phyloP scores from a whole-genome alignment of 2,888 invertebrate genomes.

The Ischnus inquisitorius region DNA sequence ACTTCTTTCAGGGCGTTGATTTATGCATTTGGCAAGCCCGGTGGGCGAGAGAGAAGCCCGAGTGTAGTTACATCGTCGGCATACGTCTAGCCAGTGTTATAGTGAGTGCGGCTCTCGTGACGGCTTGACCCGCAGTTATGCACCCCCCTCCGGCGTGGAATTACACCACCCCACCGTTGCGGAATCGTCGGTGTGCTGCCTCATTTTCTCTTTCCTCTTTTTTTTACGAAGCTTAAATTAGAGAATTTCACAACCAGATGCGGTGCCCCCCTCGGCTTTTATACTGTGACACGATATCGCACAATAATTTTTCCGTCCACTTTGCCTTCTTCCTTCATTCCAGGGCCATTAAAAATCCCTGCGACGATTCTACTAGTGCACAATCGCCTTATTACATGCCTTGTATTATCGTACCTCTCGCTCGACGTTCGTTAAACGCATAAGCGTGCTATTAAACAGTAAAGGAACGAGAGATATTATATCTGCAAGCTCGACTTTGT shows the following conservation, averaged over 20 bases:
- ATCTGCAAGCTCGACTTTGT: not conserved
- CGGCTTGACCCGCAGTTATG: conserved; percentile 64
- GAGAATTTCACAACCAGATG: conserved; percentile 35
- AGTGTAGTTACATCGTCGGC: conserved; percentile 51
- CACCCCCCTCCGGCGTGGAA: not conserved
- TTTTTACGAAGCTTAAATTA: conserved; percentile 32
- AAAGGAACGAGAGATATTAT: not conserved
- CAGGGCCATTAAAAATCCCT: not conserved
- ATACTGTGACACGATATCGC: conserved; percentile 27
- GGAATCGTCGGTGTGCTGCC: not conserved
- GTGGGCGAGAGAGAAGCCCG: conserved; percentile 29
- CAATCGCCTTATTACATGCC: conserved; percentile 6
- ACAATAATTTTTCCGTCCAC: conserved; percentile 16
- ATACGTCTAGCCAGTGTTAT: conserved; percentile 38
- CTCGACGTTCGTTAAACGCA: not conserved
- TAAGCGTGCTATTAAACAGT: conserved; percentile 17
- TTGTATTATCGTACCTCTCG: not conserved
- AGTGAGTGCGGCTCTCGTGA: conserved; percentile 62
- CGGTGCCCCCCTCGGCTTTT: conserved; percentile 4
- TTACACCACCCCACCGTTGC: not conserved
- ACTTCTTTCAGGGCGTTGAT: conserved; percentile 71
- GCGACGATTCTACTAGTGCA: not conserved
- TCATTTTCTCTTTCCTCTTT: not conserved
- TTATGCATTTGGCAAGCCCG: conserved; percentile 72
- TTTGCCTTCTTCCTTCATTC: conserved; percentile 6